A percentile compares a stretch with the other conserved stretches of the same genome.
These are phyloP conservation scores for Penaeus monodon DNA, from an alignment of 2,888 invertebrate species.

Conservation along the genomic window DNA sequence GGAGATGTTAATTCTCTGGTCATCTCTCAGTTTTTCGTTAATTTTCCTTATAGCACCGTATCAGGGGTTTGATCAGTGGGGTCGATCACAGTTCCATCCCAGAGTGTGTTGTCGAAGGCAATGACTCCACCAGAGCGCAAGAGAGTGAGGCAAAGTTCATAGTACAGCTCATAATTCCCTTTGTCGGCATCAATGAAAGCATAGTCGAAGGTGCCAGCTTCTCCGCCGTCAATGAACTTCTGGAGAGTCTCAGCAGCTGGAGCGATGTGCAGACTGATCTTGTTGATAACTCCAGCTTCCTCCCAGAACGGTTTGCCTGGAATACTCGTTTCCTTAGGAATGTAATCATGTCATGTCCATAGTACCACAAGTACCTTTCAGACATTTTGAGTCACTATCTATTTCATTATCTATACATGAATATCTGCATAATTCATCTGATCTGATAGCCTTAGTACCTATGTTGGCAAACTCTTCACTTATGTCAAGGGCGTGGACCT, in stretches of 20 bases:
- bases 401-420: no score
- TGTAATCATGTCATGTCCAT: neutral
- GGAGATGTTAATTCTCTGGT: conserved; percentile 66
- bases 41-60: conserved; percentile 63
- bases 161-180: conserved; percentile 69
- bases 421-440: no score
- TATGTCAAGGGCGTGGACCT: conserved; percentile 69
- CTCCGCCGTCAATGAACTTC: conserved; percentile 67
- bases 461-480: conserved; percentile 45
- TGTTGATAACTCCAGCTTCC: conserved; percentile 67
- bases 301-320: conserved; percentile 65
- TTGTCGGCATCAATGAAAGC: conserved; percentile 70
- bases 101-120: conserved; percentile 70
- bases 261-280: conserved; percentile 67
- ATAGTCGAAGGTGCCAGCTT: conserved; percentile 68
- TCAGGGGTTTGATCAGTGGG: conserved; percentile 18
- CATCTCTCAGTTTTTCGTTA: conserved; percentile 65
- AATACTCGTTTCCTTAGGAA: neutral
- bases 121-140: conserved; percentile 70
- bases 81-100: conserved; percentile 61
- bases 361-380: no score
- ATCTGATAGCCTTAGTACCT: conserved; percentile 14
- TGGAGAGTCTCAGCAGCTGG: conserved; percentile 67
- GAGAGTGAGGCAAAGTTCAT: conserved; percentile 69
- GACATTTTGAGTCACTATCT: no score